A percentile compares a stretch with the other conserved stretches of the same genome.
phyloP scores from a whole-genome alignment of 2,797 vertebrate genomes.

The Falco berigora region DNA sequence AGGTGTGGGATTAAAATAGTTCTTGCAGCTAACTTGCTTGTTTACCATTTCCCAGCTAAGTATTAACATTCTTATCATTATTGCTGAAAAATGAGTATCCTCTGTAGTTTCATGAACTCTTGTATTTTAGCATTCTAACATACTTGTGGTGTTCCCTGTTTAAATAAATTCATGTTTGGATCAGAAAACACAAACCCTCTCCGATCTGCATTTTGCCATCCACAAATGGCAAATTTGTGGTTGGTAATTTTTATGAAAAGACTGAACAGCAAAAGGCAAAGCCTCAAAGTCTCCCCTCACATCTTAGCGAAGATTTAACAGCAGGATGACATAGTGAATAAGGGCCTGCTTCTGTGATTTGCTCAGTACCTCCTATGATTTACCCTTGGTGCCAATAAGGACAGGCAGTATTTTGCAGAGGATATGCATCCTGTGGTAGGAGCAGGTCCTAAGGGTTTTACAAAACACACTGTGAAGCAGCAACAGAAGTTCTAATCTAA shows the following conservation, averaged over 20 bases:
- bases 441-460: background rate
- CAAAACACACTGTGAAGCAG: background rate
- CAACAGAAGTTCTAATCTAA: background rate
- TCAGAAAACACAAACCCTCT: background rate
- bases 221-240: background rate
- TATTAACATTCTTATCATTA: background rate
- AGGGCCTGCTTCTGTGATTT: conserved; percentile 48
- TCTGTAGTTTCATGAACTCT: background rate
- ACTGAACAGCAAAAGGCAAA: conserved; percentile 34
- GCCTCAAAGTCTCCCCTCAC: conserved; percentile 23
- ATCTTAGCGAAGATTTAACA: conserved; percentile 56
- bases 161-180: background rate
- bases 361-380: conserved; percentile 49
- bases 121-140: background rate
- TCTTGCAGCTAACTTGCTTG: background rate
- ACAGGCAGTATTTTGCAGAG: conserved; percentile 49
- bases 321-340: conserved; percentile 45
- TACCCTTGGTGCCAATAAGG: conserved; percentile 35
- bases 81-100: background rate
- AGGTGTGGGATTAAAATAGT: background rate
- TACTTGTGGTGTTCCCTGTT: background rate
- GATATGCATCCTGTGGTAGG: background rate
- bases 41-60: background rate
- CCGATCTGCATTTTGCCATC: background rate
- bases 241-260: conserved; percentile 38